Evolutionary conservation across 2,888 invertebrate species (phyloP), one percentile per base, ranked within the genome.

Genomic region (Rhagonycha lutea): DNA sequence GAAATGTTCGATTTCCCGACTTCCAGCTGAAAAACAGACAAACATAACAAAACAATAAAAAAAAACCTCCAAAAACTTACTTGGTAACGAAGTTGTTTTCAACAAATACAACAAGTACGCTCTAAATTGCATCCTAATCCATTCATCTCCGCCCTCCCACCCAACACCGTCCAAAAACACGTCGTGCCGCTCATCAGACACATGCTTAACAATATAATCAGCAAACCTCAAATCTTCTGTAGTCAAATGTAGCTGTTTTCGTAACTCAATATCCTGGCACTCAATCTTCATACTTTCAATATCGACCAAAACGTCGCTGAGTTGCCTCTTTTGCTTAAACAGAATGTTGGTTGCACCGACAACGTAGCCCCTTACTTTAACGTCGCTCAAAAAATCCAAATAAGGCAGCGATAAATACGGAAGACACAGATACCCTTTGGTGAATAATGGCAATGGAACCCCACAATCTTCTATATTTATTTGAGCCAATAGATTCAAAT

Each of bases 341-440:
- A 99, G 89, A n/a, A 98, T 95, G 89, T 99, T 99, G 14, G 98
- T 98, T n/a, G 98, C 98, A 61, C 99, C 99, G 75, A 98, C 95
- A 65, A 98, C 90, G 88, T 95, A 95, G 65, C 95, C 95, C 78
- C 94, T 89, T 8, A 98, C 96, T 82, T 95, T 95, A 4, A 94
- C 91, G 87, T 98, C 97, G 69, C 93, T 93, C 72, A 99, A 88
- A 74, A 98, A 89, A 89, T 99, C 99, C 89, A 98, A 92, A 86
- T 97, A 98, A 81, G 98, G 97, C 80, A 99, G 89, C 3, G 98
- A 98, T 79, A 99, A 89, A 88, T 99, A 99, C 14, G 99, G 99
- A 87, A 98, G 92, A 87, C 98, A 98, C 14, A 98, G 90, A 85
- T 96, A 95, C 68, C 98, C 98, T 89, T 96, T 94, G 47, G 94